Evolutionary conservation across 37 sponge, comb jelly and placozoan genomes (phyloP).

Genomic region (Ianthella basta): DNA sequence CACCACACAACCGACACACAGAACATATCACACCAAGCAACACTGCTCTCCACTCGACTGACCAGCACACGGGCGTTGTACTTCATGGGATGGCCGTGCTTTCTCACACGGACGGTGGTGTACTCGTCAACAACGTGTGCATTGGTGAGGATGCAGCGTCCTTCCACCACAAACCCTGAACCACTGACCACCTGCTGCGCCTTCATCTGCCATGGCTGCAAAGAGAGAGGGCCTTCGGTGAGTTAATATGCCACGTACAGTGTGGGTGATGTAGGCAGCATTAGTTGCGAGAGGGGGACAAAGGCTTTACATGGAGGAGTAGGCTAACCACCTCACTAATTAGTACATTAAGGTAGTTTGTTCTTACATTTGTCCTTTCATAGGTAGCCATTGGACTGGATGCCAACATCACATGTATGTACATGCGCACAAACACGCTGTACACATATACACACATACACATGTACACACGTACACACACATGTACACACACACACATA

Average conservation of each 20-base stretch:
- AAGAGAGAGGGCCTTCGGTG: too few species aligned
- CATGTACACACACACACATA: neutral
- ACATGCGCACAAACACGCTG: neutral
- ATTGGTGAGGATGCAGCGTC: neutral
- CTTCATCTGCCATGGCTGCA: slow-evolving; percentile 27
- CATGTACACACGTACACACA: neutral
- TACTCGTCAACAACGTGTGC: slow-evolving; percentile 17
- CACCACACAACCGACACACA: too few species aligned
- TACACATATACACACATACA: neutral
- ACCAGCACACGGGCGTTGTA: slow-evolving; percentile 13
- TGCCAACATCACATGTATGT: neutral
- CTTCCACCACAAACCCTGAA: slow-evolving; percentile 11
- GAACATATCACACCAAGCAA: too few species aligned
- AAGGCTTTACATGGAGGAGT: too few species aligned
- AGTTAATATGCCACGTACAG: too few species aligned
- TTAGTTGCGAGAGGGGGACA: too few species aligned
- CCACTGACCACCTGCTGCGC: neutral
- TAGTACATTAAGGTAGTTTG: too few species aligned
- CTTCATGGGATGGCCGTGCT: slow-evolving; percentile 27
- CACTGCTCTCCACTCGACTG: too few species aligned
- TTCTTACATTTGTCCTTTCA: too few species aligned
- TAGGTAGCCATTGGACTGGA: too few species aligned
- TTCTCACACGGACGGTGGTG: slow-evolving; percentile 11
- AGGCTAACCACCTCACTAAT: too few species aligned
- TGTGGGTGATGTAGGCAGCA: too few species aligned